Evolutionary conservation across 1,140 invertebrate genomes (phyloP), one percentile per base, ranked within the genome.

Genomic region (Brachionus calyciflorus): DNA sequence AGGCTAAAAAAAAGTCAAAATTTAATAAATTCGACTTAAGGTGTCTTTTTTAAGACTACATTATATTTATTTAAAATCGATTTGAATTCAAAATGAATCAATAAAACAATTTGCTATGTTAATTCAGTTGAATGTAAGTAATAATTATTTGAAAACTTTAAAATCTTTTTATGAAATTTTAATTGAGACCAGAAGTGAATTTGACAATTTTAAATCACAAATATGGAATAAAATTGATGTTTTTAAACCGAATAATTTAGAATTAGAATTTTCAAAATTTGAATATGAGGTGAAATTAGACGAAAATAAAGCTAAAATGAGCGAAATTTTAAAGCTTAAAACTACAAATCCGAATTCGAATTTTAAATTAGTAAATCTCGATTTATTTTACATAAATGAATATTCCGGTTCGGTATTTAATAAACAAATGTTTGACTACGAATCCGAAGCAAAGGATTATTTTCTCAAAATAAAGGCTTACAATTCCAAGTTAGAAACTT

Each of bases 311-410:
- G n/a, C 9, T 10, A 73, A 73, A 73, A 73, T 73, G 69, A 73
- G 69, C 30, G 46, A 73, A 51, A 73, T 73, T 28, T 51, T 73
- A 51, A 48, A 24, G 9, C 19, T 51, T 9, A 19, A 37, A 14
- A 30, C 46, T 1, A 26, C 46, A 6, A 33, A 73, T 30, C 69
- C 30, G 19, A 49, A 51, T 10, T n/a, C 46, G 12, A 49, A 41
- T 24, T 73, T 51, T 41, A 73, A 73, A 12, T 21, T 73, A 2
- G 12, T 73, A n/a, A 55, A 73, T 46, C 41, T 51, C 28, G 69
- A 73, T 28, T 55, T 73, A 6, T 73, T 73, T 30, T 73, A 73
- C 28, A 37, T 73, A 9, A 55, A 73, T 41, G 46, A 55, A 37
- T 24, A 37, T 14, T 51, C 69, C 30, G 69, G 69, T 24, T 41